Base-by-base conservation (phyloP, 2,888 invertebrate genomes). In the Meteorus cinctellus region DNA sequence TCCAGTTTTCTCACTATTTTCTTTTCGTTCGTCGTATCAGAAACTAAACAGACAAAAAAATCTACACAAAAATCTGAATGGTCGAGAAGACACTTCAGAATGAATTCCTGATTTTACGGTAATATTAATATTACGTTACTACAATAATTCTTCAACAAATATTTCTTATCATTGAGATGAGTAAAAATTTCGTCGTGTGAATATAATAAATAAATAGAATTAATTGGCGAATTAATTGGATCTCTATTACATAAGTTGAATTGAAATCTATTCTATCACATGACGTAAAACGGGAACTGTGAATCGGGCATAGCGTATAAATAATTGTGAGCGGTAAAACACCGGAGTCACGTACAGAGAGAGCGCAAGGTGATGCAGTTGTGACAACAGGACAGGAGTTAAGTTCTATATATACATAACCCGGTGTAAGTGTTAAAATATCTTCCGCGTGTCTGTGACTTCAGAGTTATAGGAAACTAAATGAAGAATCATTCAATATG, bases 261-360 rank as follows among this genome's bases (percentile, higher is more conserved):
- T 48, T 14, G 48, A 48, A 48, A 48, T 55, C 8, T 55, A 55
- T 24, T 55, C 4, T 19, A 55, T 55, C 55, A 55, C 55, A 55
- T 19, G 5, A 19, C 19, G 10, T 19, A 55, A 55, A 55, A 55
- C 55, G 55, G 55, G 55, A 55, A n/a, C 19, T 55, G 55, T 55
- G 19, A 55, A 55, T 55, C 19, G 55, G 6, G 8, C 19, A 55
- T 55, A 8, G 55, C n/a, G 55, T 55, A 55, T 55, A 55, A 55
- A 55, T 55, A 55, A 55, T 55, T 55, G 55, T 55, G 10, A 55
- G 55, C 55, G 55, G 55, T 55, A 55, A 55, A 55, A 55, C 55
- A 55, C 55, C n/a, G 19, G 19, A 55, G 55, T 55, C 55, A 55
- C 55, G 55, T 55, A 55, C 19, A 19, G 55, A n/a, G n/a, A n/a